Evolutionary conservation across 2,888 invertebrate species (phyloP).

Genomic region (Eupithecia vulgata): DNA sequence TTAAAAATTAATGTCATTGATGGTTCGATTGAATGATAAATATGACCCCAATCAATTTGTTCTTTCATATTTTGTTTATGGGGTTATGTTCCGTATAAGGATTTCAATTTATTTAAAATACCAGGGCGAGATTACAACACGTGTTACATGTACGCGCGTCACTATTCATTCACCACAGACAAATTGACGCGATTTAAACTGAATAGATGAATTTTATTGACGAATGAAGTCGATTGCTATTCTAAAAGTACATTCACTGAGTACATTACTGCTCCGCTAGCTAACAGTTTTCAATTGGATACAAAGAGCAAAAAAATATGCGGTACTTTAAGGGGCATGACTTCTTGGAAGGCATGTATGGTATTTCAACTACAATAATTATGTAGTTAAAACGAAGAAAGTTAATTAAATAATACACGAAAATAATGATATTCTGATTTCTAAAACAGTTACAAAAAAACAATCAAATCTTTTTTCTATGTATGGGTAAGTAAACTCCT

Average conservation of each 20-base stretch:
- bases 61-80: too few relatives aligned
- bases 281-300: slow-evolving; percentile 2
- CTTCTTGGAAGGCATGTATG: background rate
- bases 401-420: too few relatives aligned
- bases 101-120: background rate
- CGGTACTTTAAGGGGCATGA: slow-evolving; percentile 6
- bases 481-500: too few relatives aligned
- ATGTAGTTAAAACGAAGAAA: too few relatives aligned
- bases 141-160: background rate
- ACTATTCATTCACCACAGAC: background rate
- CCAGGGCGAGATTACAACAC: background rate
- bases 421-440: too few relatives aligned
- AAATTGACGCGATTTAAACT: background rate
- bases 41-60: too few relatives aligned
- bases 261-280: background rate
- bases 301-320: background rate
- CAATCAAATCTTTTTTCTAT: too few relatives aligned
- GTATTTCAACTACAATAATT: background rate
- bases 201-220: background rate
- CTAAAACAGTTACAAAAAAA: too few relatives aligned
- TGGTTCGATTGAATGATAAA: too few relatives aligned
- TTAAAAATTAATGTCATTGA: too few relatives aligned
- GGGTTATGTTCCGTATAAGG: too few relatives aligned
- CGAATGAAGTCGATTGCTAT: background rate
- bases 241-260: background rate